These are phyloP conservation scores for Poecile atricapillus DNA, from an alignment of 2,113 vertebrate species.

Conservation along the genomic window DNA sequence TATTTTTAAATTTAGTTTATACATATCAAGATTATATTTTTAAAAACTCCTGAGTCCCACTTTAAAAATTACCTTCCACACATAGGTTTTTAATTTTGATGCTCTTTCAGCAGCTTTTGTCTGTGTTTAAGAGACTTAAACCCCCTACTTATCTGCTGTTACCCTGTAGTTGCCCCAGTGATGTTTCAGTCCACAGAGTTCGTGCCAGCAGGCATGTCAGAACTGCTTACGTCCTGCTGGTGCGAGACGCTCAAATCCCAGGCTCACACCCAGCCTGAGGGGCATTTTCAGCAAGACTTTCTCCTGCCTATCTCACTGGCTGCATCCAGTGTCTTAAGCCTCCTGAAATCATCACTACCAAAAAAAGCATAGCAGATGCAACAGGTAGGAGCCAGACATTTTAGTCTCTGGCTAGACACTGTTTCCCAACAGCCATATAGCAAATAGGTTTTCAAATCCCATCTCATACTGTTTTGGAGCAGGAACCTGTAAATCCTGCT, in stretches of 20 bases:
- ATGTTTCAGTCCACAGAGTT: neutral
- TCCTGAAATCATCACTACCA: neutral
- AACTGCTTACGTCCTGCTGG: neutral
- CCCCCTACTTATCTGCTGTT: neutral
- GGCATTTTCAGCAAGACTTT: constrained; percentile 25
- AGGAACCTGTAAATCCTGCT: neutral
- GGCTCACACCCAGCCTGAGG: neutral
- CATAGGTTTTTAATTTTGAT: neutral
- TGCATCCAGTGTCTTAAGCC: neutral
- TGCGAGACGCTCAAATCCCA: neutral
- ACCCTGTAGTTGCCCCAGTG: neutral
- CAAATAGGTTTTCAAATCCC: neutral
- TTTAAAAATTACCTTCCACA: neutral
- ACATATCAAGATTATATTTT: neutral
- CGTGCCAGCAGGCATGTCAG: constrained; percentile 47
- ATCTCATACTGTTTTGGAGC: neutral
- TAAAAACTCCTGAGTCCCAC: neutral
- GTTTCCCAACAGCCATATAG: neutral
- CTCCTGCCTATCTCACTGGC: neutral
- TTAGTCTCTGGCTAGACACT: neutral
- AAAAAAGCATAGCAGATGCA: neutral
- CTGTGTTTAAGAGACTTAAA: neutral
- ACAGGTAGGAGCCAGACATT: neutral
- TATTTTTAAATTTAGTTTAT: neutral
- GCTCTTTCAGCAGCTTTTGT: neutral